phyloP scores from a whole-genome alignment of 2,113 vertebrate species.

The Microtus pennsylvanicus region DNA sequence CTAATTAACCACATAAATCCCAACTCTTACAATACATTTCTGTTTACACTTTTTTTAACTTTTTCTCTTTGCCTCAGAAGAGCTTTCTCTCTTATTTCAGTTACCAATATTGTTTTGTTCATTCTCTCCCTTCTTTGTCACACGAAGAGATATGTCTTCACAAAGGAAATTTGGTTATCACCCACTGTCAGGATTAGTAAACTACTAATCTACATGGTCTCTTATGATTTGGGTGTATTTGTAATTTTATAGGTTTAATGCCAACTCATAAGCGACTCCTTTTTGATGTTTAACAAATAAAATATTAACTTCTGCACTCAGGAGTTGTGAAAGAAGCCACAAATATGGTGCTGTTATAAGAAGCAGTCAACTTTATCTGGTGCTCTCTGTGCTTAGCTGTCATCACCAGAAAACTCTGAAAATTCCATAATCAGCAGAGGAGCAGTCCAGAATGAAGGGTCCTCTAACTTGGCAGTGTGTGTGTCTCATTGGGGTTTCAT shows the following conservation, averaged over 20 bases:
- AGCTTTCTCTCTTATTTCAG: background rate
- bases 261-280: constrained; percentile 59
- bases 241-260: constrained; percentile 65
- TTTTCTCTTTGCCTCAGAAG: background rate
- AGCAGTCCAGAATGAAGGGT: background rate
- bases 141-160: background rate
- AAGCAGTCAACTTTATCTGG: background rate
- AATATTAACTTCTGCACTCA: background rate
- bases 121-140: background rate
- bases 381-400: background rate
- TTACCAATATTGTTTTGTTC: background rate
- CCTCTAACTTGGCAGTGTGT: background rate
- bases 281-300: constrained; percentile 75
- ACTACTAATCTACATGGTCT: background rate
- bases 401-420: background rate
- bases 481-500: background rate
- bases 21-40: background rate
- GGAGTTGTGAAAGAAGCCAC: background rate
- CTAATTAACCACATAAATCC: background rate
- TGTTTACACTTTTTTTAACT: background rate
- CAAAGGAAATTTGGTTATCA: background rate
- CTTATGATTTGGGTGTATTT: constrained; percentile 25
- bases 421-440: background rate
- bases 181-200: background rate
- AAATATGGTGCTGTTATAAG: background rate